Evolutionary conservation across 2,113 vertebrate species (phyloP), one percentile per base, ranked within the genome.

Genomic region (Cochlearius cochlearius): DNA sequence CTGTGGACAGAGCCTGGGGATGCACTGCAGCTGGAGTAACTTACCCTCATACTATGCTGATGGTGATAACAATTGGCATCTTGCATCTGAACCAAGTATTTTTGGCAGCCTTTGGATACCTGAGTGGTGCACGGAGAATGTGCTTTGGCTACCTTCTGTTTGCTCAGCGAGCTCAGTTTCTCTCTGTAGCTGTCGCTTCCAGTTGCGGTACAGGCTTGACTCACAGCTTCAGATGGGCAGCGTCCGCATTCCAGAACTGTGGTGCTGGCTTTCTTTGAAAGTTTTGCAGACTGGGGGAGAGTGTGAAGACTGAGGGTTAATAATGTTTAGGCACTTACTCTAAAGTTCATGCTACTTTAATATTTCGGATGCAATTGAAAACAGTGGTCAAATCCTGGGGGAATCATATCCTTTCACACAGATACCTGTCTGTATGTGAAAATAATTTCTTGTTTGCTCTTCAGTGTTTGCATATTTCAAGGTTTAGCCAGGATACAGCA

Each of bases 161-260:
- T 39, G 58, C 56, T 69, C 43, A 14, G n/a, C 0, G 1, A 82
- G 38, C 59, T 77, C 8, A 12, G 34, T 26, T 68, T 63, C 25
- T 29, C 29, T 36, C 53, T 78, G 19, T 38, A 22, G 55, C 30
- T 76, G 43, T 22, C 0, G 0, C 53, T 88, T 76, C 30, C 43
- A 36, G 58, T 34, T 77, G 53, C 0, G 1, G 39, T 63, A 58
- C 29, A 69, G 34, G 38, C 22, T 76, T 86, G 30, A 27, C 23
- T 63, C 50, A 27, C 38, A 17, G 38, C 49, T 34, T 63, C 58
- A 7, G 4, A 19, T 0, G 5, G 41, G 22, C 43, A 45, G 30
- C 0, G 2, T 47, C 41, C 22, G 2, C 1, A 3, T 59, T 38
- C 55, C 50, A 53, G 27, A 63, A 14, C 10, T 0, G 2, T 39